Conservation (phyloP, 1,140 invertebrate species). For the Heliothis virescens region DNA sequence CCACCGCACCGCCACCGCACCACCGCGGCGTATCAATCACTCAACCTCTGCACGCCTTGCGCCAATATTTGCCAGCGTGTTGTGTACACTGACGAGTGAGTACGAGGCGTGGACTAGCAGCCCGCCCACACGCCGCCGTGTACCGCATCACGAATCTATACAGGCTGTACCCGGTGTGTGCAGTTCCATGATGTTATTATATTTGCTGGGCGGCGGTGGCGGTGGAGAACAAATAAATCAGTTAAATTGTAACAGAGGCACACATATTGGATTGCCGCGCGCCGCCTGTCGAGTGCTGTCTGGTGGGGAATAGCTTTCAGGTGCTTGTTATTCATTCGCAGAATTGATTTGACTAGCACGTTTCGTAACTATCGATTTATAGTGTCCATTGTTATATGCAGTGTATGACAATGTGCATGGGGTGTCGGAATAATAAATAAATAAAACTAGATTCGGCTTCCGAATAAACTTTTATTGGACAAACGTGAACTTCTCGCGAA, state of each 20-base stretch:
- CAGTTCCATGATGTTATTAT: not conserved
- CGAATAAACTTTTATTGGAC: slow-evolving; percentile 83
- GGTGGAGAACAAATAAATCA: not conserved
- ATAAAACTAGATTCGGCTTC: slow-evolving; percentile 74
- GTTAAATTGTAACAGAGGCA: not conserved
- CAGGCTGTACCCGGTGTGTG: no score
- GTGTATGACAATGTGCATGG: not conserved
- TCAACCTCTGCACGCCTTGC: not conserved
- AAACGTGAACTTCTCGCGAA: slow-evolving; percentile 72
- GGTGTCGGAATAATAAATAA: slow-evolving; percentile 37
- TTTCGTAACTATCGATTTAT: not conserved
- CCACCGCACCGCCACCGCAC: no score
- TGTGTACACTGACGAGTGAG: not conserved
- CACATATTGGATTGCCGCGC: not conserved
- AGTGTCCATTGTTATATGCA: not conserved
- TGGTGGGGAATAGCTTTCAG: not conserved
- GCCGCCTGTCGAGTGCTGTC: no score
- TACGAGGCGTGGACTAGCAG: not conserved
- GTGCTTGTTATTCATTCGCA: not conserved
- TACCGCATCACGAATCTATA: not conserved
- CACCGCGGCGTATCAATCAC: slow-evolving; percentile 4
- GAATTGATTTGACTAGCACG: not conserved
- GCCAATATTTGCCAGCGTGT: not conserved
- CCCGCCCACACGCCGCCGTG: not conserved
- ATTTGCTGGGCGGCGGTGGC: not conserved